Percentiles rank a stretch among this genome's conserved stretches.
Evolutionary conservation across 2,797 vertebrate species (phyloP).

Genomic region (Artibeus lituratus): DNA sequence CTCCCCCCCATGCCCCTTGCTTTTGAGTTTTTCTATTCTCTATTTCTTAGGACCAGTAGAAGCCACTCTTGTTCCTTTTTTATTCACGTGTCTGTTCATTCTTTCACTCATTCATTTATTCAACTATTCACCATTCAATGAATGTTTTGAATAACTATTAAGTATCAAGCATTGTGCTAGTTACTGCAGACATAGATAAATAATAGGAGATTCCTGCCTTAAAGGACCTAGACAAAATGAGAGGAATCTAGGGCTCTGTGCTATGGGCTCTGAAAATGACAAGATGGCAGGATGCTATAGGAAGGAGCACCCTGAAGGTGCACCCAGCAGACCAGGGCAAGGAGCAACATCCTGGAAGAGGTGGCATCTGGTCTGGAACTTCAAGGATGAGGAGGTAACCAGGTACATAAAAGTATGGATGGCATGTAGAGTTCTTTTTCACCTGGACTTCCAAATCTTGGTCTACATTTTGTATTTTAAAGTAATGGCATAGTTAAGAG

Average conservation of each 20-base stretch:
- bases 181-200: background rate
- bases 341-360: background rate
- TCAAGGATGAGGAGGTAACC: background rate
- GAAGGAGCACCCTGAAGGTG: background rate
- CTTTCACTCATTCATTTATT: background rate
- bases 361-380: background rate
- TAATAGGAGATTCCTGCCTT: background rate
- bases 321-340: too few relatives aligned
- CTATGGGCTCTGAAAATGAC: background rate
- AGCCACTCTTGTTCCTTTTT: background rate
- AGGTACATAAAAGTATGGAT: accelerated
- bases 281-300: accelerated
- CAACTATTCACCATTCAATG: background rate
- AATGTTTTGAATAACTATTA: background rate
- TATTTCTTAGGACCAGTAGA: background rate
- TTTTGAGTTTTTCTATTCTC: background rate
- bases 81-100: background rate
- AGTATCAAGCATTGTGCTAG: background rate
- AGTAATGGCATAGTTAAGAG: background rate
- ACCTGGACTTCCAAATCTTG: background rate
- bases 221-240: background rate
- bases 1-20: background rate
- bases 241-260: background rate
- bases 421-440: background rate
- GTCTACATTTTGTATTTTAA: background rate